phyloP scores from a whole-genome alignment of 2,888 invertebrate genomes.

The Cantharis nigra region DNA sequence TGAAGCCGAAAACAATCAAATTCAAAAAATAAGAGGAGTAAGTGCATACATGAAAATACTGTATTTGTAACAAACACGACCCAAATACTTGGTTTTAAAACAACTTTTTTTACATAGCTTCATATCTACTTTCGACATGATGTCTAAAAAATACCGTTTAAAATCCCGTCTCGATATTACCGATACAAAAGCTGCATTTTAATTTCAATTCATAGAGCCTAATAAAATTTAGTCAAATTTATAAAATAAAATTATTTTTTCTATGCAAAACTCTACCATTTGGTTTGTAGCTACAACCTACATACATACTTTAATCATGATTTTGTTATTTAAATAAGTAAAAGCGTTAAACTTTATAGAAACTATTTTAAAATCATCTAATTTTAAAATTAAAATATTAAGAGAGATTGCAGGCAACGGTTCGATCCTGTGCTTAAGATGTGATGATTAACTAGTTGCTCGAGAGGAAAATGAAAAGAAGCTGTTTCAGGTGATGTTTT shows the following conservation, averaged over 20 bases:
- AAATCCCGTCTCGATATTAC: not conserved
- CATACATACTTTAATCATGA: constrained; percentile 4
- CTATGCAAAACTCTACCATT: not conserved
- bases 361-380: not conserved
- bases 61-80: not conserved
- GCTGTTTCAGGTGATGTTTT: not conserved
- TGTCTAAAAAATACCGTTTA: not conserved
- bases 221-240: not conserved
- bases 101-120: not conserved
- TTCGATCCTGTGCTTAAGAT: no score
- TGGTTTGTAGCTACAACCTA: constrained; percentile 9
- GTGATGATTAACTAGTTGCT: no score
- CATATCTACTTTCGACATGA: not conserved
- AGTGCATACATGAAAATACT: not conserved
- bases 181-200: not conserved
- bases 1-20: not conserved
- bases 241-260: not conserved
- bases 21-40: not conserved
- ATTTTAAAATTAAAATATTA: no score
- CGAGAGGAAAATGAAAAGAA: not conserved
- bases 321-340: constrained; percentile 18
- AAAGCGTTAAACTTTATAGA: constrained; percentile 14
- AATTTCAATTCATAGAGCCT: not conserved
- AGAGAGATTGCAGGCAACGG: no score
- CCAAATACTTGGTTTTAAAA: not conserved